Percentiles rank a stretch among this genome's conserved stretches.
Conservation (phyloP, 30 jellyfish, hydroid and myxozoan species). For the Nemopilema nomurai region DNA sequence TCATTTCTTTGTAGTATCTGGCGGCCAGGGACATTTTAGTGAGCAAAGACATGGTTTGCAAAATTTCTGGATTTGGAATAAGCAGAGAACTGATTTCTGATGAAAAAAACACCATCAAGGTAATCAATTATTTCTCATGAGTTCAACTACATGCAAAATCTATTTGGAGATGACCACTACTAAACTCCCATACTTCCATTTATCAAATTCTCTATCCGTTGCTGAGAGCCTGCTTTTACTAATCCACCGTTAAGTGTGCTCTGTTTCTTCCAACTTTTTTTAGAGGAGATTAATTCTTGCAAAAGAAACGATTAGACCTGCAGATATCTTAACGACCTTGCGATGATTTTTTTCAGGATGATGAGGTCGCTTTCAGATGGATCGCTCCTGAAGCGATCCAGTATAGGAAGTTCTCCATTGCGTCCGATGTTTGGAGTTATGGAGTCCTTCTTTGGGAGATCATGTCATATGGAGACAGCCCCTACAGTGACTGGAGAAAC, state of each 20-base stretch:
- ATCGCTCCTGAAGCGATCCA: constrained; percentile 98
- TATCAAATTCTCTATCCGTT: too few relatives aligned
- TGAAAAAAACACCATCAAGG: constrained; percentile 96
- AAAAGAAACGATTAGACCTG: not conserved
- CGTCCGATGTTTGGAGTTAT: constrained; percentile 99
- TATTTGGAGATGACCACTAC: too few relatives aligned
- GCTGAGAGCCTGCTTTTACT: too few relatives aligned
- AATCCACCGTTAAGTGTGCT: too few relatives aligned
- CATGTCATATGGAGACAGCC: constrained; percentile 93
- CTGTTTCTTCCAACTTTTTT: too few relatives aligned
- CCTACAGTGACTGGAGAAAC: constrained; percentile 98
- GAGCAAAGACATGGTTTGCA: constrained; percentile 76
- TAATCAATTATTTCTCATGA: not conserved
- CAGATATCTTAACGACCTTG: not conserved
- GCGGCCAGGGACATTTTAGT: constrained; percentile 96
- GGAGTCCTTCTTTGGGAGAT: constrained; percentile 96
- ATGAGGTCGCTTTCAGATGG: constrained; percentile 96
- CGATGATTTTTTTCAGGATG: constrained; percentile 71
- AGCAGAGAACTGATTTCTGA: constrained; percentile 88
- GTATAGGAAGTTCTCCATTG: constrained; percentile 90
- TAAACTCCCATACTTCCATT: too few relatives aligned
- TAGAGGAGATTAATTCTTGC: too few relatives aligned
- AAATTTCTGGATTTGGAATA: constrained; percentile 98
- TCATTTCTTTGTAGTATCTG: constrained; percentile 75
- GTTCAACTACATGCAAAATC: too few relatives aligned